phyloP scores from a whole-genome alignment of 2,797 vertebrate genomes.

The Melanotaenia parkinsoni region DNA sequence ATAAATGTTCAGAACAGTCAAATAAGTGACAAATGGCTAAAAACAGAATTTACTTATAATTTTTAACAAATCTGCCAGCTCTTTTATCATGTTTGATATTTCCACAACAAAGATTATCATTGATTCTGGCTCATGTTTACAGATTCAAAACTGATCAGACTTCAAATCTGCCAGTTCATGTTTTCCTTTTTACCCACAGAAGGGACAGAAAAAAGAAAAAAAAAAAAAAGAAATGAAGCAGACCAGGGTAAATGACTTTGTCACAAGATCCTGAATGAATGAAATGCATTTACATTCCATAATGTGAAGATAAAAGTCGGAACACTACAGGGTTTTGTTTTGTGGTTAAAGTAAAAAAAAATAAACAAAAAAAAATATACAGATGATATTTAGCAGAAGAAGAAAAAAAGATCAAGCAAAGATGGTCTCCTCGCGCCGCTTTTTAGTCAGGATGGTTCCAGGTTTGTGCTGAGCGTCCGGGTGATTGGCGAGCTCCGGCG shows the following conservation, averaged over 20 bases:
- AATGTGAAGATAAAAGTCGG: not conserved
- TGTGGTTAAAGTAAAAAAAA: not conserved
- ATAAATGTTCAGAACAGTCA: conserved; percentile 31
- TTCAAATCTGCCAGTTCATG: no score
- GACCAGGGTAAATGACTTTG: not conserved
- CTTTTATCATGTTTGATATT: conserved; percentile 20
- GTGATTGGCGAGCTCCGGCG: conserved; percentile 95
- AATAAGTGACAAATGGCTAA: conserved; percentile 33
- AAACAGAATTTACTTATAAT: conserved; percentile 14
- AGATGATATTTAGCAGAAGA: not conserved
- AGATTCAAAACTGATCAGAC: conserved; percentile 6
- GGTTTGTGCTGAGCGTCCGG: conserved; percentile 98
- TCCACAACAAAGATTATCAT: conserved; percentile 23
- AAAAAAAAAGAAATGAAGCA: not conserved
- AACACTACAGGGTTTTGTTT: not conserved
- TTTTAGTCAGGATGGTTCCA: conserved; percentile 98
- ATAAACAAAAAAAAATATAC: conserved; percentile 36
- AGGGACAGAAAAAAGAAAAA: not conserved
- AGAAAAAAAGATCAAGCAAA: conserved; percentile 85
- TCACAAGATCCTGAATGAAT: conserved; percentile 11
- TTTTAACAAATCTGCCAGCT: conserved; percentile 16
- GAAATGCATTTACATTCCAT: not conserved
- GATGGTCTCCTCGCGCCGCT: conserved; percentile 97
- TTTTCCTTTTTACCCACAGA: not conserved
- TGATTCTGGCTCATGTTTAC: conserved; percentile 4